A percentile compares a stretch with the other conserved stretches of the same genome.
These are phyloP conservation scores for Archips crataeganus DNA, from an alignment of 2,888 invertebrate genomes.

Conservation along the genomic window DNA sequence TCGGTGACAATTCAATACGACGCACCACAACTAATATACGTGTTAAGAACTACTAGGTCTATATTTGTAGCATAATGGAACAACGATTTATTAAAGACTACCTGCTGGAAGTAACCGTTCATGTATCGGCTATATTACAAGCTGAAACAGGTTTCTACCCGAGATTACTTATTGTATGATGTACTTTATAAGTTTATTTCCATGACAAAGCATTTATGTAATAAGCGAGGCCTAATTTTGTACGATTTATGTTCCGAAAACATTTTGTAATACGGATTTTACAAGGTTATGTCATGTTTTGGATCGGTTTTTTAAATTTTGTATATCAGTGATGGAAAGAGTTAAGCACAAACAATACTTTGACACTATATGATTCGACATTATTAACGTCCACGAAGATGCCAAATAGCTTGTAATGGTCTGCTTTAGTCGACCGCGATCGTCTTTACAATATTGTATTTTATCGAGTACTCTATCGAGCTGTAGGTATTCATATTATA, in stretches of 20 bases:
- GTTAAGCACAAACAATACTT: constrained; percentile 64
- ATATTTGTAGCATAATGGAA: constrained; percentile 67
- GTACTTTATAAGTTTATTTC: constrained; percentile 72
- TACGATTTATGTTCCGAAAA: constrained; percentile 61
- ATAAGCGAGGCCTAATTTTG: constrained; percentile 81
- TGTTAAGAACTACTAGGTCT: constrained; percentile 60
- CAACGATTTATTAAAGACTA: constrained; percentile 81
- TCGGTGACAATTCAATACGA: constrained; percentile 56
- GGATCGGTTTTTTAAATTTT: constrained; percentile 43
- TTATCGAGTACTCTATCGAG: constrained; percentile 54
- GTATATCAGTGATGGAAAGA: constrained; percentile 20
- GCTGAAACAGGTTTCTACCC: constrained; percentile 46
- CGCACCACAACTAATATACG: constrained; percentile 53
- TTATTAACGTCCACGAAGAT: constrained; percentile 80
- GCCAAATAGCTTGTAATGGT: constrained; percentile 81
- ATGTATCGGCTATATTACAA: constrained; percentile 24
- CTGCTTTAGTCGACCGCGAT: constrained; percentile 59
- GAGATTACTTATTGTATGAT: constrained; percentile 64
- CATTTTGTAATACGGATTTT: constrained; percentile 59
- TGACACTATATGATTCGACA: constrained; percentile 67
- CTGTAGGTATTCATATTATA: constrained; percentile 53
- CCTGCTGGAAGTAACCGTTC: constrained; percentile 50
- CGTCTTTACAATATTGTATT: constrained; percentile 57
- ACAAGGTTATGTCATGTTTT: constrained; percentile 56
- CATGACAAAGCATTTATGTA: constrained; percentile 81